Conservation (phyloP, 2,797 vertebrate genomes). For the Pseudotriccus pelzelni region DNA sequence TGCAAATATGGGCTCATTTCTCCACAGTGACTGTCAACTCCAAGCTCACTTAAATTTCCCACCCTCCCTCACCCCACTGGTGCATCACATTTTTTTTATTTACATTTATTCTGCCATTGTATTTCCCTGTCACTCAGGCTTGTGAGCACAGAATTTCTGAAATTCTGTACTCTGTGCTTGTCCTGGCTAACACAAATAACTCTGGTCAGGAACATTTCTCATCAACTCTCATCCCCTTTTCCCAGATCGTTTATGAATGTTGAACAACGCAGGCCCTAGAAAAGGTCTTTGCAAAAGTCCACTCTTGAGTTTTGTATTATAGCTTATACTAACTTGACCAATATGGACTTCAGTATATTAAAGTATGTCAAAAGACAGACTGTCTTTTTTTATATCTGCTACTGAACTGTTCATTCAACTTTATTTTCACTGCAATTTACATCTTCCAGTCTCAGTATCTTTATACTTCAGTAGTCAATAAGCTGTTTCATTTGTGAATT, state of each 20-base stretch:
- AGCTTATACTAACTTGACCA: not conserved
- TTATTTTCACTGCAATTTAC: not conserved
- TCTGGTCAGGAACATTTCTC: not conserved
- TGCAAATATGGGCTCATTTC: not conserved
- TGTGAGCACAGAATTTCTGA: not conserved
- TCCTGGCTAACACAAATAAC: not conserved
- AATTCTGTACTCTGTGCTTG: not conserved
- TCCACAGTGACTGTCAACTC: not conserved
- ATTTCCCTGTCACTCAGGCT: not conserved
- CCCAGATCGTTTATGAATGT: not conserved
- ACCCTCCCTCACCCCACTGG: not conserved
- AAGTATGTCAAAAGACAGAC: not conserved
- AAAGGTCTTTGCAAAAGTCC: not conserved
- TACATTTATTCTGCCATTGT: not conserved
- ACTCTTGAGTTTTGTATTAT: not conserved
- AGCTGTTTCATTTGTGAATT: not conserved
- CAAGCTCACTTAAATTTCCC: not conserved
- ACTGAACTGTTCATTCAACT: not conserved
- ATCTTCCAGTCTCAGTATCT: not conserved
- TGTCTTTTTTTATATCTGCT: not conserved
- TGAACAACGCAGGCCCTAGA: not conserved
- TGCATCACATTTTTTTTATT: not conserved
- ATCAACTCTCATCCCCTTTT: not conserved
- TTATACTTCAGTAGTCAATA: not conserved
- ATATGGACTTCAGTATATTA: not conserved